Evolutionary conservation across 1,140 invertebrate species (phyloP).

Genomic region (Glomeris maerens): DNA sequence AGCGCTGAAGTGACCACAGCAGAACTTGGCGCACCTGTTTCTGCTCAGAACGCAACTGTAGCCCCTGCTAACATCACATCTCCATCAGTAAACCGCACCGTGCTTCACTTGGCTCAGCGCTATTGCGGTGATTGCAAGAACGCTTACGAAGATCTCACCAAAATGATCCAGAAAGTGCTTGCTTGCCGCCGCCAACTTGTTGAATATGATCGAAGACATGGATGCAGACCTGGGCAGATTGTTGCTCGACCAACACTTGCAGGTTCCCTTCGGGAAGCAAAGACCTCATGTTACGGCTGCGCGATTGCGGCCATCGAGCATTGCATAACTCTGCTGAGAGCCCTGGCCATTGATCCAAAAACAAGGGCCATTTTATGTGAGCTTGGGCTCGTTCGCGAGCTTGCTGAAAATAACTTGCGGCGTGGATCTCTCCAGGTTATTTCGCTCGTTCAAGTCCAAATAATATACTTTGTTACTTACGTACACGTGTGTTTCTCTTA

Average conservation of each 20-base stretch:
- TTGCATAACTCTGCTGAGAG: slow-evolving; percentile 77
- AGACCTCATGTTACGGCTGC: slow-evolving; percentile 35
- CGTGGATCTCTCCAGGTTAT: slow-evolving; percentile 45
- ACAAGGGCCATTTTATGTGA: slow-evolving; percentile 64
- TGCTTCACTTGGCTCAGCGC: slow-evolving; percentile 59
- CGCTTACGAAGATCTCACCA: slow-evolving; percentile 88
- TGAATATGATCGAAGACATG: slow-evolving; percentile 63
- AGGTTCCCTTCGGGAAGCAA: slow-evolving; percentile 5
- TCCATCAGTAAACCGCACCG: slow-evolving; percentile 30
- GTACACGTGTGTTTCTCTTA: slow-evolving; percentile 24
- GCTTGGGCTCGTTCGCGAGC: slow-evolving; percentile 73
- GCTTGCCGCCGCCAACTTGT: slow-evolving; percentile 81
- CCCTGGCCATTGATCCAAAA: slow-evolving; percentile 67
- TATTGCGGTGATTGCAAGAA: slow-evolving; percentile 90
- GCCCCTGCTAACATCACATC: slow-evolving; percentile 7
- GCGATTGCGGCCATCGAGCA: slow-evolving; percentile 64
- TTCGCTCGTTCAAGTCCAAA: background rate
- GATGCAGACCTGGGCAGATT: slow-evolving; percentile 8
- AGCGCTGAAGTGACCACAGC: slow-evolving; percentile 46
- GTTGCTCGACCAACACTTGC: background rate
- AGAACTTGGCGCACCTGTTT: slow-evolving; percentile 29
- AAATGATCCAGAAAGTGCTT: slow-evolving; percentile 80
- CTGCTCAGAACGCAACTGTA: background rate
- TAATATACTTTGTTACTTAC: background rate
- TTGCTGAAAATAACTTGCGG: slow-evolving; percentile 74